Conservation (phyloP, 2,888 invertebrate genomes). For the Spisula subtruncata region DNA sequence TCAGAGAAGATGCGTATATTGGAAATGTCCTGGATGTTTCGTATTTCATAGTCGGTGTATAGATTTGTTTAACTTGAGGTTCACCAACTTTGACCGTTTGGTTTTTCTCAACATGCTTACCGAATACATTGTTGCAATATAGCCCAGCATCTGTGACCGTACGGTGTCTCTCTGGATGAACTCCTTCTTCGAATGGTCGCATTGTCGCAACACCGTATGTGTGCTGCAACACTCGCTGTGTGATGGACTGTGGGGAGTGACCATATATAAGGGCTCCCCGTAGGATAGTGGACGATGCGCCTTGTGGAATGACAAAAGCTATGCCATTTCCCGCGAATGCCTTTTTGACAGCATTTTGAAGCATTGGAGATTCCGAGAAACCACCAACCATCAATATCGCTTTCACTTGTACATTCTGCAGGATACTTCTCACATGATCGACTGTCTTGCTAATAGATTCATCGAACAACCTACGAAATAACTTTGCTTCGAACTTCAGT, state of each 20-base stretch:
- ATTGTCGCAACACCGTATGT: slow-evolving; percentile 37
- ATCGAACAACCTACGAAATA: slow-evolving; percentile 36
- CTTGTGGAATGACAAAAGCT: slow-evolving; percentile 28
- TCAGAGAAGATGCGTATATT: slow-evolving; percentile 13
- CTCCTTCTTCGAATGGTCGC: slow-evolving; percentile 31
- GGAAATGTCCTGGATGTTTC: not conserved
- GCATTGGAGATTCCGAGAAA: slow-evolving; percentile 46
- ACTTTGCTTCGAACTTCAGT: slow-evolving; percentile 15
- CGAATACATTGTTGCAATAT: slow-evolving; percentile 39
- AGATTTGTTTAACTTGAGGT: not conserved
- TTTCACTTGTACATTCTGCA: slow-evolving; percentile 13
- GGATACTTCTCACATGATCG: slow-evolving; percentile 12
- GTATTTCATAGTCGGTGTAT: not conserved
- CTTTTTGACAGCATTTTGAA: slow-evolving; percentile 39
- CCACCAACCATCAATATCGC: slow-evolving; percentile 56
- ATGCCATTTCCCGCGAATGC: not conserved
- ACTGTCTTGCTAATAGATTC: slow-evolving; percentile 28
- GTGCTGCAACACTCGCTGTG: slow-evolving; percentile 33
- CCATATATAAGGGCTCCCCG: slow-evolving; percentile 47
- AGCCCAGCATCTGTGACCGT: slow-evolving; percentile 6
- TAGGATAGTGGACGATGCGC: slow-evolving; percentile 35
- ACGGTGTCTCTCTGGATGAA: slow-evolving; percentile 40
- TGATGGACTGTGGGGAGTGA: slow-evolving; percentile 34
- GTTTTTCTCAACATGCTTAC: slow-evolving; percentile 53
- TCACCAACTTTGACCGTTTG: slow-evolving; percentile 40